Conservation (phyloP, 2,113 vertebrate species). For the Clarias macrocephalus region DNA sequence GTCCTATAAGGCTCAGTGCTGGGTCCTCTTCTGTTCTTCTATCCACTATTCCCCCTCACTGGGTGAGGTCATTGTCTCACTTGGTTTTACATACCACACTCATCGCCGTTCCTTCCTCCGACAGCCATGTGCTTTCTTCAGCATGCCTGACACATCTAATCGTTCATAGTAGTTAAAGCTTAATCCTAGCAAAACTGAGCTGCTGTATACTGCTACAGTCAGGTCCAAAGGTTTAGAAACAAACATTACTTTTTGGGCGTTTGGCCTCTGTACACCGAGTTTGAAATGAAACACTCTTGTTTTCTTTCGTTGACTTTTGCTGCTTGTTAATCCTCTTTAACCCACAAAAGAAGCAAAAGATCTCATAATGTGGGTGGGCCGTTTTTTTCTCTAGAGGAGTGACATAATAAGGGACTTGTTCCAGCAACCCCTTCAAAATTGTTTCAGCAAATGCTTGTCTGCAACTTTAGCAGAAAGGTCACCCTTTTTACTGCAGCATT, state of each 20-base stretch:
- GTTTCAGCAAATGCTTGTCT: neutral
- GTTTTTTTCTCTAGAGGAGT: neutral
- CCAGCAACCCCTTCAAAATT: neutral
- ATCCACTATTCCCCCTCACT: neutral
- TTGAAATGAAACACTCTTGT: neutral
- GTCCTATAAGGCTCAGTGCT: neutral
- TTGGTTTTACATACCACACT: neutral
- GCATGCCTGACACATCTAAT: neutral
- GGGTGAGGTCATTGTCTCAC: neutral
- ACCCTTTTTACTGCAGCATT: neutral
- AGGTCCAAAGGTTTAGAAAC: neutral
- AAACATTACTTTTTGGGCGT: neutral
- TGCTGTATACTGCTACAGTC: neutral
- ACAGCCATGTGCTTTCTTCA: neutral
- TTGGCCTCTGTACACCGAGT: no score
- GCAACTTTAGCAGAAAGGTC: neutral
- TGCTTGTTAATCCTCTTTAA: neutral
- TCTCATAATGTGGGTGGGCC: no score
- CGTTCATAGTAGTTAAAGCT: neutral
- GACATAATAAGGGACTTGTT: neutral
- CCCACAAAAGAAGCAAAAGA: neutral
- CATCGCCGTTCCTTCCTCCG: neutral
- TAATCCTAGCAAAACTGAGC: neutral
- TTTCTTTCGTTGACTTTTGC: neutral
- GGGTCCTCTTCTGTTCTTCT: neutral